Conservation (phyloP, 2,113 vertebrate genomes). For the Blennius ocellaris region DNA sequence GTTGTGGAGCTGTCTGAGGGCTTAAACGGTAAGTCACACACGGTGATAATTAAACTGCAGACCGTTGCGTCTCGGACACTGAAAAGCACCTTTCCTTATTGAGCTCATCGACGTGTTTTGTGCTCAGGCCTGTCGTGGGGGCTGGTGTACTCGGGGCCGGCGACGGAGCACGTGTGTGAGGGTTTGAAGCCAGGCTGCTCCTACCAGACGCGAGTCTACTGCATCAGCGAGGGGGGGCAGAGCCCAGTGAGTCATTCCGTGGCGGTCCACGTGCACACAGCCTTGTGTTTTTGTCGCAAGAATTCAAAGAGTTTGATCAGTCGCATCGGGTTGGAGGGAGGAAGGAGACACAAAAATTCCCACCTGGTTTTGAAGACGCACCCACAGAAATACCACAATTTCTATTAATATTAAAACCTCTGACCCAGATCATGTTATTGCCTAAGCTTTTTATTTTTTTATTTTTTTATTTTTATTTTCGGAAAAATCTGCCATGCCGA, state of each 20-base stretch:
- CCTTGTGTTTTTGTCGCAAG: conserved; percentile 21
- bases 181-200: conserved; percentile 91
- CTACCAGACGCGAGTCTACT: conserved; percentile 91
- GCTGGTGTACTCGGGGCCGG: conserved; percentile 89
- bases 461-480: too few species aligned
- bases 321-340: not conserved
- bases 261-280: conserved; percentile 10
- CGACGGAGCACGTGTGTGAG: conserved; percentile 91
- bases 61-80: not conserved
- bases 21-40: conserved; percentile 83
- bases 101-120: conserved; percentile 17
- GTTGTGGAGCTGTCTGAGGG: conserved; percentile 92
- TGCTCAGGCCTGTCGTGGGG: conserved; percentile 90
- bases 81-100: not conserved
- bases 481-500: not conserved
- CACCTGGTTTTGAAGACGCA: not conserved
- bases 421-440: not conserved
- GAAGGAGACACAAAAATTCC: not conserved
- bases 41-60: not conserved
- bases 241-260: conserved; percentile 87
- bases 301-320: conserved; percentile 27
- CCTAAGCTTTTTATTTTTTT: not conserved
- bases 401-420: not conserved
- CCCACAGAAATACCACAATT: not conserved
- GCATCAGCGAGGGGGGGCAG: conserved; percentile 94